Conservation (phyloP, 37 sponge, comb jelly and placozoan genomes). For the Agelas oroides region DNA sequence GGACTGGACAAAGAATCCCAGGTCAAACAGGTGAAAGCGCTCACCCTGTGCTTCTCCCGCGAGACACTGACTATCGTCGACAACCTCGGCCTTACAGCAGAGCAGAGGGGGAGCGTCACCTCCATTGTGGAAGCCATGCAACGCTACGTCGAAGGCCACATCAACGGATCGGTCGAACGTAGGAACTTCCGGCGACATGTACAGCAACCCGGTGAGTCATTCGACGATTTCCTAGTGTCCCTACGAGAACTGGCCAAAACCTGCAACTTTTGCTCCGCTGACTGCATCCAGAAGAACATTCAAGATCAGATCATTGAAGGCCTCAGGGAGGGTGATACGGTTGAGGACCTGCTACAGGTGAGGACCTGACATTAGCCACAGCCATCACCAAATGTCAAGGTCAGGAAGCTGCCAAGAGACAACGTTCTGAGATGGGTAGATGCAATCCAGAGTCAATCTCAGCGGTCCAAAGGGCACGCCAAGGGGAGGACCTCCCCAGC, state of each 20-base stretch:
- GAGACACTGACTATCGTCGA: constrained; percentile 38
- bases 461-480: not conserved
- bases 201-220: constrained; percentile 36
- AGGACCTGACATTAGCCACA: constrained; percentile 17
- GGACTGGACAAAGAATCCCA: not conserved
- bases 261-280: constrained; percentile 44
- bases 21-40: constrained; percentile 33
- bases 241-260: constrained; percentile 43
- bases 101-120: constrained; percentile 1
- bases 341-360: constrained; percentile 16
- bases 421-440: constrained; percentile 27
- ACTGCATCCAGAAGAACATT: constrained; percentile 43
- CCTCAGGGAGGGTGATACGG: constrained; percentile 12
- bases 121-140: not conserved
- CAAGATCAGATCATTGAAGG: constrained; percentile 53
- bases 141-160: not conserved
- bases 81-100: constrained; percentile 31
- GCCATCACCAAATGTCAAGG: constrained; percentile 29
- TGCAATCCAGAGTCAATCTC: too few relatives aligned
- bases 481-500: not conserved
- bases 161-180: constrained; percentile 27
- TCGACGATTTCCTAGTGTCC: constrained; percentile 35
- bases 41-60: constrained; percentile 46
- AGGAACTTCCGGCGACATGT: constrained; percentile 12
- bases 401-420: constrained; percentile 45